Conservation (phyloP, 2,888 invertebrate species). For the Euspilapteryx auroguttella region DNA sequence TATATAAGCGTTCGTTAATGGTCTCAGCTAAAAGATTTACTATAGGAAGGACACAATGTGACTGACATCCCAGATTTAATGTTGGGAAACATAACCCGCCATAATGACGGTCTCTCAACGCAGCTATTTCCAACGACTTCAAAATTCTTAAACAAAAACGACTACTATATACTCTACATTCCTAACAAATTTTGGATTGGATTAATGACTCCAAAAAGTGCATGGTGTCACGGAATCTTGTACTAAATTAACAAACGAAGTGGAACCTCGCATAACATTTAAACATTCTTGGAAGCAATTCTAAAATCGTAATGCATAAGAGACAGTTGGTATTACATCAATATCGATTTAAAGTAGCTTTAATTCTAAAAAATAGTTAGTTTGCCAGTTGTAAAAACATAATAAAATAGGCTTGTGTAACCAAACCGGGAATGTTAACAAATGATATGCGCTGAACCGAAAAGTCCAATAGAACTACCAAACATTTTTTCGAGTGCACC, state of each 20-base stretch:
- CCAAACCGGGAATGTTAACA: conserved; percentile 36
- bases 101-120: conserved; percentile 12
- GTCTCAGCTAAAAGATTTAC: conserved; percentile 22
- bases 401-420: conserved; percentile 28
- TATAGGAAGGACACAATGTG: conserved; percentile 27
- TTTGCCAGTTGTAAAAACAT: conserved; percentile 29
- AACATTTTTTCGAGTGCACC: conserved; percentile 51
- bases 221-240: conserved; percentile 25
- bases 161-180: conserved; percentile 31
- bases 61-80: conserved; percentile 19
- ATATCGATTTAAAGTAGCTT: conserved; percentile 22
- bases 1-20: not conserved
- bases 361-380: too few relatives aligned
- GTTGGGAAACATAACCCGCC: conserved; percentile 26
- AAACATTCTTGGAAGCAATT: conserved; percentile 35
- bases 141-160: conserved; percentile 31
- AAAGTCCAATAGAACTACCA: conserved; percentile 30
- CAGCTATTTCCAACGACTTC: conserved; percentile 32
- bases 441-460: conserved; percentile 22
- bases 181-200: conserved; percentile 29
- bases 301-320: too few relatives aligned
- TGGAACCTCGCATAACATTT: too few relatives aligned
- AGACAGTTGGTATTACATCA: too few relatives aligned
- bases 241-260: conserved; percentile 35
- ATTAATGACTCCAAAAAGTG: conserved; percentile 40